phyloP scores from a whole-genome alignment of 64 coral and sea anemone genomes.

The Acropora yongei region DNA sequence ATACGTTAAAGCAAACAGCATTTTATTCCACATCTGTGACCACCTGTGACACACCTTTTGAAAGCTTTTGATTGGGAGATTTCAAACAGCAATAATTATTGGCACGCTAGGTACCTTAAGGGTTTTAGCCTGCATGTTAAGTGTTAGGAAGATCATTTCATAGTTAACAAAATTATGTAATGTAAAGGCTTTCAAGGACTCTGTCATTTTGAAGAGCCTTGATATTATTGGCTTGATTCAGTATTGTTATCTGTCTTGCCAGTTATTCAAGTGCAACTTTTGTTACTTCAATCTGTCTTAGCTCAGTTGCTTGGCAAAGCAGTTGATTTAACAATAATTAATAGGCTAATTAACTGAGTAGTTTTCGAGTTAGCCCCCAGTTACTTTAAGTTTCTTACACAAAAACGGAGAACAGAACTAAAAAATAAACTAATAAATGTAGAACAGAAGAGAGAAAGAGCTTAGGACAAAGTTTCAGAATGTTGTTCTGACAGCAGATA shows the following conservation, averaged over 20 bases:
- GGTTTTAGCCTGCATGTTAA: constrained; percentile 11
- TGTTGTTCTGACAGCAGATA: too few relatives aligned
- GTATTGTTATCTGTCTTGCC: not conserved
- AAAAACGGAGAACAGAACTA: too few relatives aligned
- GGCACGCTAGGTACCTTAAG: not conserved
- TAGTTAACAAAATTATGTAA: not conserved
- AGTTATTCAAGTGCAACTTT: constrained; percentile 1
- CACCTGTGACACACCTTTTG: constrained; percentile 1
- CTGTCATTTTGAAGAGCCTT: not conserved
- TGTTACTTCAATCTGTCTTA: constrained; percentile 3
- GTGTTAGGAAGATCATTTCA: constrained; percentile 33
- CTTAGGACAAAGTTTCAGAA: too few relatives aligned
- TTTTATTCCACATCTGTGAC: not conserved
- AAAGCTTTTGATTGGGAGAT: not conserved
- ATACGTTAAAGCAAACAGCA: constrained; percentile 7
- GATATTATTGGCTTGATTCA: not conserved
- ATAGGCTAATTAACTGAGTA: too few relatives aligned
- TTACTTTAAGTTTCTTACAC: too few relatives aligned
- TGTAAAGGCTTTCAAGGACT: not conserved
- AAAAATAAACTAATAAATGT: too few relatives aligned
- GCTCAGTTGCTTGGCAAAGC: constrained; percentile 14
- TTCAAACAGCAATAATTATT: constrained; percentile 6
- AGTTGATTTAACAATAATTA: not conserved
- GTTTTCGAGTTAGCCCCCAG: too few relatives aligned
- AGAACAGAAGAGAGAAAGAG: too few relatives aligned